Evolutionary conservation across 2,113 vertebrate species (phyloP).

Genomic region (Pelodiscus sinensis): DNA sequence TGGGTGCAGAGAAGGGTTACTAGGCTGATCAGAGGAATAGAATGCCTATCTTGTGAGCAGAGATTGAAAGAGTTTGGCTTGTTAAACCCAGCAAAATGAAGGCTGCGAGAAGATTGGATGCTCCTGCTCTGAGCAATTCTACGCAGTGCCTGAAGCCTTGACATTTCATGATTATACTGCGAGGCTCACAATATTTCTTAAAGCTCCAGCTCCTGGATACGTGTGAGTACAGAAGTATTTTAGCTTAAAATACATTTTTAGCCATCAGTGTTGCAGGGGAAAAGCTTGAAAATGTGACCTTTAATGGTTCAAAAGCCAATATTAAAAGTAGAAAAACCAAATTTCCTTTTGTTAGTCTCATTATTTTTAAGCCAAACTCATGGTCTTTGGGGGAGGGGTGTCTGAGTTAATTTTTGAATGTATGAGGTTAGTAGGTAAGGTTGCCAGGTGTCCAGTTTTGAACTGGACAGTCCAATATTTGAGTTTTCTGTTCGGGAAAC

Average conservation of each 20-base stretch:
- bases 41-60: background rate
- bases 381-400: background rate
- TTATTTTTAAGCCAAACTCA: background rate
- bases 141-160: background rate
- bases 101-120: background rate
- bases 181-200: background rate
- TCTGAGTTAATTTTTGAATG: background rate
- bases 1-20: background rate
- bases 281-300: background rate
- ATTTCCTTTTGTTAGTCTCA: background rate
- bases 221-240: background rate
- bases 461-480: no score
- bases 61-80: background rate
- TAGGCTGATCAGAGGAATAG: background rate
- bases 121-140: background rate
- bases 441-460: no score
- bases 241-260: background rate
- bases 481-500: no score
- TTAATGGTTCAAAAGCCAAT: background rate
- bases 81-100: background rate
- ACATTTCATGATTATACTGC: background rate
- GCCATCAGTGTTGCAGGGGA: background rate
- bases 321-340: background rate
- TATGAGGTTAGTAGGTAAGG: background rate
- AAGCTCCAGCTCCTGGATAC: background rate